Conservation (phyloP, 2,888 invertebrate genomes). For the Eristalis pertinax region DNA sequence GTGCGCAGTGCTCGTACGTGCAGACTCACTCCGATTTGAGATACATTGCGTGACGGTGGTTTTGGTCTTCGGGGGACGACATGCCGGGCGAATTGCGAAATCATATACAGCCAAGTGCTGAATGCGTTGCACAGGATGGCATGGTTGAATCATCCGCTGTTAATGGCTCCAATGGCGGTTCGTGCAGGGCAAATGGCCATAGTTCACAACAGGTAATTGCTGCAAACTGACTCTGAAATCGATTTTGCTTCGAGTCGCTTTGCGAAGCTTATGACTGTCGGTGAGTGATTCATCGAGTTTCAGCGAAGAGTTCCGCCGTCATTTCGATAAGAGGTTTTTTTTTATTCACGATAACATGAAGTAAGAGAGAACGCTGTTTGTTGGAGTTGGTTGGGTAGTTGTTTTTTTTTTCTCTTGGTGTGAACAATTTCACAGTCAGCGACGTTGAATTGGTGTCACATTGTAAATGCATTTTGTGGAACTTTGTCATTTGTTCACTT, state of each 20-base stretch:
- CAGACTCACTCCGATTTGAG: constrained; percentile 4
- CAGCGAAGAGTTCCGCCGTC: not conserved
- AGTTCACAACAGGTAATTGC: not conserved
- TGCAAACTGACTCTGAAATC: not conserved
- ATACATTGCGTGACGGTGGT: not conserved
- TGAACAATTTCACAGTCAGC: not conserved
- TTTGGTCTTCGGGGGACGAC: constrained; percentile 7
- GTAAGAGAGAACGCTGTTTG: not conserved
- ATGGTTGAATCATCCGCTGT: not conserved
- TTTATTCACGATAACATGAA: not conserved
- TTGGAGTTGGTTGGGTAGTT: not conserved
- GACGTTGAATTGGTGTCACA: not conserved
- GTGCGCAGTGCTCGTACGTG: constrained; percentile 13
- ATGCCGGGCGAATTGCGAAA: constrained; percentile 13
- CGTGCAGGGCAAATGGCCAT: not conserved
- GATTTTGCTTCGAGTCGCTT: not conserved
- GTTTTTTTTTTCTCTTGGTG: too few relatives aligned
- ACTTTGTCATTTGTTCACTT: too few relatives aligned
- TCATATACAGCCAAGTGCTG: constrained; percentile 36
- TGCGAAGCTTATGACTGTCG: not conserved
- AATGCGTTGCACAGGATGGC: constrained; percentile 4
- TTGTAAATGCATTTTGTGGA: not conserved
- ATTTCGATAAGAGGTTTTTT: not conserved
- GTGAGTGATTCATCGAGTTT: not conserved
- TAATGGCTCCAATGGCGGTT: constrained; percentile 8